These are phyloP conservation scores for Brachypteracias leptosomus DNA, from an alignment of 2,113 vertebrate genomes.

Conservation along the genomic window DNA sequence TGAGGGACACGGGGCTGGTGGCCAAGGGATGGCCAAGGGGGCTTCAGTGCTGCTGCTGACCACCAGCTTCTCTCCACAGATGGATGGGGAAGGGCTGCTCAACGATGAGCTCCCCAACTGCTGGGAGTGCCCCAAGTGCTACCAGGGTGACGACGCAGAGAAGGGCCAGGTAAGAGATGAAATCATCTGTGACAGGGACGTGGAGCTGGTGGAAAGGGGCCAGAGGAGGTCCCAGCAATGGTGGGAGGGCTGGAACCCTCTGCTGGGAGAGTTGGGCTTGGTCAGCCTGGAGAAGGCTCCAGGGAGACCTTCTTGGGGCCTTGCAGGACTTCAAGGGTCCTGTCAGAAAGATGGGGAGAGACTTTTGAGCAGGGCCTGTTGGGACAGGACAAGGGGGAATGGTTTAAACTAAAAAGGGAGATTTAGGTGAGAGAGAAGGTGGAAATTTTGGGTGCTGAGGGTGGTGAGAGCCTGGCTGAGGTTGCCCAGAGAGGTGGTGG, in stretches of 20 bases:
- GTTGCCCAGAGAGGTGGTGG: too few relatives aligned
- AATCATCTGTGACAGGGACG: not conserved
- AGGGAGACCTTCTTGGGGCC: too few relatives aligned
- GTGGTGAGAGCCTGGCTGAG: too few relatives aligned
- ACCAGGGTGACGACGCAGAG: conserved; percentile 83
- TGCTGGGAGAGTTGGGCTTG: not conserved
- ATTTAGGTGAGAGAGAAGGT: too few relatives aligned
- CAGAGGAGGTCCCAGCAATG: not conserved
- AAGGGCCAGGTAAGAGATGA: conserved; percentile 71
- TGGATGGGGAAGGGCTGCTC: conserved; percentile 90
- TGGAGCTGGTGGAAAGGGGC: not conserved
- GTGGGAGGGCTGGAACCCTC: not conserved
- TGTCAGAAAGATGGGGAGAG: too few relatives aligned
- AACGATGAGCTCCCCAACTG: conserved; percentile 95
- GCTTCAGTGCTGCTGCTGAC: conserved; percentile 18
- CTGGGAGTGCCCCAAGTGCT: conserved; percentile 97
- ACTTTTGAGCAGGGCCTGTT: too few relatives aligned
- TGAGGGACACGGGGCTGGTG: not conserved
- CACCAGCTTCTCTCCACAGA: conserved; percentile 67
- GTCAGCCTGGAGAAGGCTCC: not conserved
- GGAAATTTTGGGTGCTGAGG: too few relatives aligned
- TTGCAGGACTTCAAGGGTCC: too few relatives aligned
- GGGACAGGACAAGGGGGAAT: too few relatives aligned
- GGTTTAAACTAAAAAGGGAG: too few relatives aligned
- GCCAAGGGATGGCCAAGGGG: too few relatives aligned